Base-by-base conservation (phyloP, 2,888 invertebrate species). In the Salticus scenicus region DNA sequence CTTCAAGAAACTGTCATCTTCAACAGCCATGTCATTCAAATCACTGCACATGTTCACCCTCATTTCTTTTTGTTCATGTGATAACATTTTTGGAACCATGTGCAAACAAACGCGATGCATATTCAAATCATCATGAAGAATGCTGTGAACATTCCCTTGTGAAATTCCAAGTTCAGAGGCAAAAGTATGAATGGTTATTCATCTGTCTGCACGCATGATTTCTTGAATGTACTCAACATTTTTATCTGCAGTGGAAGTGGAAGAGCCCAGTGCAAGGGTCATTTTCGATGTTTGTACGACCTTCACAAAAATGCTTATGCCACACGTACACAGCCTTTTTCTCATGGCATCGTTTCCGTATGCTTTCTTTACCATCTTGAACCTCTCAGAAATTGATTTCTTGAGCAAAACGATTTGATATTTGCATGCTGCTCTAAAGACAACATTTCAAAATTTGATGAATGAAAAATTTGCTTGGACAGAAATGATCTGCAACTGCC, bases 371-470 rank as follows among this genome's bases (percentile, higher is more conserved):
- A 78, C 1, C 73, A 77, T 77, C 47, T 84, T 57, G 24, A 70
- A 12, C 51, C 27, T 76, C 69, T 82, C n/a, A 47, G 47, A 70
- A 78, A 72, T 12, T 10, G 33, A 72, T 72, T 78, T 77, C 33
- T 64, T 33, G 57, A 64, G 64, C 28, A 33, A 76, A 47, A 84
- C 27, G 31, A 71, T 84, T 78, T 84, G 24, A 71, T 64, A 47
- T n/a, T n/a, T n/a, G n/a, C n/a, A n/a, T n/a, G n/a, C n/a, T n/a
- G n/a, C n/a, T n/a, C n/a, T n/a, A n/a, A 31, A 47, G 72, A 30
- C 64, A 37, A 30, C 71, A 71, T 71, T 71, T 71, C 30, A 30
- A 71, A 71, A 47, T 71, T 30, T 0, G 17, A 47, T 28, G 30
- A 71, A 71, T 71, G 47, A 42, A 71, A 71, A 47, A 47, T 71